A percentile compares a stretch with the other conserved stretches of the same genome.
These are phyloP conservation scores for Periparus ater DNA, from an alignment of 2,797 vertebrate genomes.

Conservation along the genomic window DNA sequence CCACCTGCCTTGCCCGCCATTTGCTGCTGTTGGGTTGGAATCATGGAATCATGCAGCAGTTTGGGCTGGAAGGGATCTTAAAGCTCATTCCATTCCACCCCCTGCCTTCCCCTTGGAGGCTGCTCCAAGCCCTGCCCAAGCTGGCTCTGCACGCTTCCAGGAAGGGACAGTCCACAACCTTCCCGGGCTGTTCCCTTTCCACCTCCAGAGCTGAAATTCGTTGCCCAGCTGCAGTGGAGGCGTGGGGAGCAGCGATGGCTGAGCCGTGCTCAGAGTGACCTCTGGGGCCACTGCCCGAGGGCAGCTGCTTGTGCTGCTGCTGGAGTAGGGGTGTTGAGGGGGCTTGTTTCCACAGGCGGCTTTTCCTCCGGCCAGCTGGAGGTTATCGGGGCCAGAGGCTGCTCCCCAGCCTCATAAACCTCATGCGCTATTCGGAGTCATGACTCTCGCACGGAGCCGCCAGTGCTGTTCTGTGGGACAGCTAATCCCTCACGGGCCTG, in stretches of 20 bases:
- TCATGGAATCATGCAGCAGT: background rate
- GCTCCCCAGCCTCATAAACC: constrained; percentile 79
- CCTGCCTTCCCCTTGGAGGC: background rate
- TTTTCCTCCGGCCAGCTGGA: constrained; percentile 61
- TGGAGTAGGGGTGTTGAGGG: background rate
- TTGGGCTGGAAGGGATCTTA: background rate
- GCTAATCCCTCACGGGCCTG: constrained; percentile 81
- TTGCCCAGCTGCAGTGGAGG: background rate
- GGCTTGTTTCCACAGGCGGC: constrained; percentile 27
- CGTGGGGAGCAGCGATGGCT: background rate
- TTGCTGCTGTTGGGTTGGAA: background rate
- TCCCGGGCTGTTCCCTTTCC: background rate
- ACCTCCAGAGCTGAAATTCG: accelerated
- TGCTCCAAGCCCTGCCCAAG: background rate
- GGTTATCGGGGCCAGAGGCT: constrained; percentile 70
- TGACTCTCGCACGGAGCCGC: constrained; percentile 76
- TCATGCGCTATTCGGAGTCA: constrained; percentile 80
- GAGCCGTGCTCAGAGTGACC: background rate
- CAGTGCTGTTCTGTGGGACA: constrained; percentile 77
- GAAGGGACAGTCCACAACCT: background rate
- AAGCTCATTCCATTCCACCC: background rate
- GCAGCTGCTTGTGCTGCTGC: background rate
- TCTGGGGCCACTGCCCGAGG: accelerated
- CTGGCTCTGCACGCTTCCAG: background rate
- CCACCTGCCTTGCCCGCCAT: background rate